Conservation (phyloP, 2,797 vertebrate species). For the Melanotaenia pygmaea region DNA sequence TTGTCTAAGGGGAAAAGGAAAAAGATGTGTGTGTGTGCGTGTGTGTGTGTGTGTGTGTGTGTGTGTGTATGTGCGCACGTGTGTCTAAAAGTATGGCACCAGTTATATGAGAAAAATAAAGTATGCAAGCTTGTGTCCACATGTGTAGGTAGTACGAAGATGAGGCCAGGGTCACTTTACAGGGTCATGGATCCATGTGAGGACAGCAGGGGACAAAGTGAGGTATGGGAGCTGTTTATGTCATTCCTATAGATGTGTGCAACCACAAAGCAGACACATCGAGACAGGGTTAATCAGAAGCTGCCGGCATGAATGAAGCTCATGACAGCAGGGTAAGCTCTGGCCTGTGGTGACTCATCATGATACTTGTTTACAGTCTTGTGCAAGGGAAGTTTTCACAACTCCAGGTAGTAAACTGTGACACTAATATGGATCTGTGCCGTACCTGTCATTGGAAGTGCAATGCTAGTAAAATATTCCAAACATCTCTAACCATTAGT, state of each 20-base stretch:
- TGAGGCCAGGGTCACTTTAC: conserved; percentile 46
- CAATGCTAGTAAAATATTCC: conserved; percentile 28
- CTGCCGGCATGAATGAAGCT: conserved; percentile 20
- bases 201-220: conserved; percentile 17
- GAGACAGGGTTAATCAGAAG: conserved; percentile 28
- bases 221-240: conserved; percentile 24
- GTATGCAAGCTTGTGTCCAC: conserved; percentile 13
- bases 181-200: conserved; percentile 45
- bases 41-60: conserved; percentile 28
- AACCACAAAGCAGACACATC: conserved; percentile 27
- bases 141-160: conserved; percentile 39
- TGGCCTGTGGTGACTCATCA: conserved; percentile 58
- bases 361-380: conserved; percentile 57
- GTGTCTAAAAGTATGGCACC: conserved; percentile 12
- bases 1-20: conserved; percentile 77
- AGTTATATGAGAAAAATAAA: conserved; percentile 8
- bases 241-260: conserved; percentile 25
- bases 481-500: conserved; percentile 20
- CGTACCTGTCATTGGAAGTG: conserved; percentile 40
- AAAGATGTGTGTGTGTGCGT: conserved; percentile 26
- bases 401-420: conserved; percentile 53
- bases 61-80: too few species aligned
- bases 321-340: conserved; percentile 48
- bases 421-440: conserved; percentile 46
- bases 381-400: conserved; percentile 64